These are phyloP conservation scores for Belgica antarctica DNA, from an alignment of 2,888 invertebrate genomes.

Conservation along the genomic window DNA sequence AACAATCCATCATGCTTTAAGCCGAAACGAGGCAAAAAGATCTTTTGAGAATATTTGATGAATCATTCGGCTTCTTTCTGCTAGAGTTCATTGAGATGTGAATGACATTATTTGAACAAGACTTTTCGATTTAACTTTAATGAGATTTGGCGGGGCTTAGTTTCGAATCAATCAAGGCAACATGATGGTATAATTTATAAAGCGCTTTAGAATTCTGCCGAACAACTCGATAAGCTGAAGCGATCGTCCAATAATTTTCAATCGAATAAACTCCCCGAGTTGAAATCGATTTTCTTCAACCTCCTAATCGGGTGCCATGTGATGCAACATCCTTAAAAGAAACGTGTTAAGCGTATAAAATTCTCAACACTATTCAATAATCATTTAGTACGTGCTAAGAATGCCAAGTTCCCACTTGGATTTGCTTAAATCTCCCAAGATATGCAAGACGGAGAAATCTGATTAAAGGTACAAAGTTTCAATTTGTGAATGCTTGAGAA, in stretches of 20 bases:
- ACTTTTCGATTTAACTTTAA: constrained; percentile 21
- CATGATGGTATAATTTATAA: background rate
- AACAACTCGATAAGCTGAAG: background rate
- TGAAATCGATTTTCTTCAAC: constrained; percentile 1
- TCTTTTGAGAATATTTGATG: constrained; percentile 17
- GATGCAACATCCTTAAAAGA: constrained; percentile 27
- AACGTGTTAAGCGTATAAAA: constrained; percentile 33
- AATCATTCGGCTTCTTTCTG: constrained; percentile 22
- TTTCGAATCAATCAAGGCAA: constrained; percentile 19
- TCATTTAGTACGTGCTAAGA: constrained; percentile 32
- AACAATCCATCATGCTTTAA: constrained; percentile 26
- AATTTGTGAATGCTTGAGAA: background rate
- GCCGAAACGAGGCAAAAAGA: background rate
- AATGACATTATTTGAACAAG: constrained; percentile 25
- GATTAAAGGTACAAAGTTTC: background rate
- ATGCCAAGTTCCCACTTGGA: background rate
- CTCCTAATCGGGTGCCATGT: constrained; percentile 22
- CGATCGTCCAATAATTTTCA: background rate
- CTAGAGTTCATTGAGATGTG: constrained; percentile 20
- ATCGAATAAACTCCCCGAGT: background rate
- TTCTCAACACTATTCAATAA: constrained; percentile 33
- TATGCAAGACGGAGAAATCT: background rate
- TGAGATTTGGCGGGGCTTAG: constrained; percentile 16
- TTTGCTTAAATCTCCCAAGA: constrained; percentile 2
- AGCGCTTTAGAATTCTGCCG: background rate